Evolutionary conservation across 2,797 vertebrate genomes (phyloP).

Genomic region (Gobionotothen gibberifrons): DNA sequence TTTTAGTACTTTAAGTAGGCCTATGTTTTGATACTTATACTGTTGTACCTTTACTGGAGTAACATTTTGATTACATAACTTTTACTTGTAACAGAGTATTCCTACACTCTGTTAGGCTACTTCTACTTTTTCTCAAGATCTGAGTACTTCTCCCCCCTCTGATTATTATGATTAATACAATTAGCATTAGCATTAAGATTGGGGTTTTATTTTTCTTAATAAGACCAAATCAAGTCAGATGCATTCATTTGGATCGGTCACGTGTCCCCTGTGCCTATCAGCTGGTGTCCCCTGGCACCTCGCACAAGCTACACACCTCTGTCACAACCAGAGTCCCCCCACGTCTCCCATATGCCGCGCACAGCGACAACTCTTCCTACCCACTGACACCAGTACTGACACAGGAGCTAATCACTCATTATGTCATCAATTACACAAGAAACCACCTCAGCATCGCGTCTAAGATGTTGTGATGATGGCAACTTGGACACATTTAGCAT

Average conservation of each 20-base stretch:
- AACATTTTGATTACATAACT: no score
- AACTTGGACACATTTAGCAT: slow-evolving; percentile 48
- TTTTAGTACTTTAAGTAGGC: no score
- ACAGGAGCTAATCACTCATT: slow-evolving; percentile 80
- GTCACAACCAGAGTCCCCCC: slow-evolving; percentile 53
- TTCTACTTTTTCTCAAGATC: no score
- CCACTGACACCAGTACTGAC: slow-evolving; percentile 52
- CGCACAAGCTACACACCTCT: slow-evolving; percentile 62
- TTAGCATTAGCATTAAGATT: neutral
- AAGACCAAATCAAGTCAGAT: slow-evolving; percentile 28
- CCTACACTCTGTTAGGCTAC: no score
- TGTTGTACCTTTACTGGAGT: no score
- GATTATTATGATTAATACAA: neutral
- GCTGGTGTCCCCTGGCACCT: slow-evolving; percentile 85
- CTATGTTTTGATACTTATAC: no score
- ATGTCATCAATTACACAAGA: slow-evolving; percentile 71
- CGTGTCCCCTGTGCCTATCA: slow-evolving; percentile 74
- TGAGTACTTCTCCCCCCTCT: neutral
- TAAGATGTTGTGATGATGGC: slow-evolving; percentile 18
- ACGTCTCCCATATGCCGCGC: slow-evolving; percentile 86
- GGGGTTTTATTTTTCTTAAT: neutral
- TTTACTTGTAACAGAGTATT: no score
- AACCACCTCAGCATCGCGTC: slow-evolving; percentile 27
- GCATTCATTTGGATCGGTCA: slow-evolving; percentile 50
- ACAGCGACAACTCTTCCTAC: slow-evolving; percentile 63